Conservation (phyloP, 2,888 invertebrate genomes). For the Cephus spinipes region DNA sequence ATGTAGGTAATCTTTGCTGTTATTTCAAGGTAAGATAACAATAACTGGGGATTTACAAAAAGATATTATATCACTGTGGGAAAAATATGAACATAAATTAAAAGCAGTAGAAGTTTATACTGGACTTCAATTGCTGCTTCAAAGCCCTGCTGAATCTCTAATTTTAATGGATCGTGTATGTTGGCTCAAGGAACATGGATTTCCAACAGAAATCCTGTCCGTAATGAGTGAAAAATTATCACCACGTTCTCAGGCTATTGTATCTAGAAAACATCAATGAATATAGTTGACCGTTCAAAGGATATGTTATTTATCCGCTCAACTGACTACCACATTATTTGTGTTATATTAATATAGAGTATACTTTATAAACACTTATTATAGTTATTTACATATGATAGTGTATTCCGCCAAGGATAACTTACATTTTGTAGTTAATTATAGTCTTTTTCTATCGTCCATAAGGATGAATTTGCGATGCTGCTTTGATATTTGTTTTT, state of each 20-base stretch:
- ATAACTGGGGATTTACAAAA: slow-evolving; percentile 24
- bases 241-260: slow-evolving; percentile 57
- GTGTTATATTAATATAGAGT: too few relatives aligned
- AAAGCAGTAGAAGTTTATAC: slow-evolving; percentile 51
- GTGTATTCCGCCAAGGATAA: background rate
- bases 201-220: slow-evolving; percentile 41
- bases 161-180: slow-evolving; percentile 53
- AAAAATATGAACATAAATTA: slow-evolving; percentile 40
- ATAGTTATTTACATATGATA: too few relatives aligned
- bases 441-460: slow-evolving; percentile 69
- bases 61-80: slow-evolving; percentile 45
- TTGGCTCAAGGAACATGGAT: slow-evolving; percentile 53
- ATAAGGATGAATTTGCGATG: slow-evolving; percentile 90
- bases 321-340: too few relatives aligned
- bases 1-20: too few relatives aligned
- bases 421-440: background rate
- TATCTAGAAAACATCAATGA: slow-evolving; percentile 36
- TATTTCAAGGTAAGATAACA: too few relatives aligned
- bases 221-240: slow-evolving; percentile 52
- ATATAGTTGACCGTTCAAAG: too few relatives aligned
- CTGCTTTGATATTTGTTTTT: slow-evolving; percentile 93
- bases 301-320: too few relatives aligned
- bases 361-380: too few relatives aligned
- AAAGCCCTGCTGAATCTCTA: slow-evolving; percentile 56
- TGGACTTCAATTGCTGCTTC: slow-evolving; percentile 59